Percentiles rank a stretch among this genome's conserved stretches.
Conservation (phyloP, 2,888 invertebrate species). For the Clivina fossor region DNA sequence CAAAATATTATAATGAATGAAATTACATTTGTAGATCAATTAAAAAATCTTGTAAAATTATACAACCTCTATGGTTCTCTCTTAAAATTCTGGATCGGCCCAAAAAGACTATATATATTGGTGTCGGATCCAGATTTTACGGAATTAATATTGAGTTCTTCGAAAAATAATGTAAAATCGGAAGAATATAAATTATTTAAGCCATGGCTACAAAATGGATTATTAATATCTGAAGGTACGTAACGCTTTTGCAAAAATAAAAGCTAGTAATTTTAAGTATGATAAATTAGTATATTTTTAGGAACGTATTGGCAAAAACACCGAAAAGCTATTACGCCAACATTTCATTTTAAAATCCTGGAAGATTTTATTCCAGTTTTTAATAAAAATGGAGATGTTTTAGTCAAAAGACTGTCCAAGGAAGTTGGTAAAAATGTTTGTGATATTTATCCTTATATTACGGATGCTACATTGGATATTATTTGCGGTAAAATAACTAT, state of each 20-base stretch:
- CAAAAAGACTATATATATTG: slow-evolving; percentile 7
- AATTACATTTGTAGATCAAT: background rate
- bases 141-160: slow-evolving; percentile 17
- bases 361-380: slow-evolving; percentile 72
- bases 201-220: slow-evolving; percentile 21
- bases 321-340: slow-evolving; percentile 73
- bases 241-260: no score
- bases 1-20: no score
- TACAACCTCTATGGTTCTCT: slow-evolving; percentile 1
- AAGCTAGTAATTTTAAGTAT: no score
- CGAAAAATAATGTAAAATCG: slow-evolving; percentile 23
- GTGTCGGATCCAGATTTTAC: slow-evolving; percentile 18
- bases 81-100: slow-evolving; percentile 1
- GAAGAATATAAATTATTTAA: slow-evolving; percentile 6
- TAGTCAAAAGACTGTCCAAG: slow-evolving; percentile 58
- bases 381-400: slow-evolving; percentile 61
- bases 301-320: slow-evolving; percentile 65
- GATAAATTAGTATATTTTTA: no score
- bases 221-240: slow-evolving; percentile 16
- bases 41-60: slow-evolving; percentile 3
- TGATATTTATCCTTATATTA: slow-evolving; percentile 64
- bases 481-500: slow-evolving; percentile 58
- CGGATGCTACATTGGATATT: slow-evolving; percentile 62
- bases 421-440: slow-evolving; percentile 53
- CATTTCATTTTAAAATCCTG: slow-evolving; percentile 77